These are phyloP conservation scores for Pyrocoelia pectoralis DNA, from an alignment of 2,888 invertebrate genomes.

Conservation along the genomic window DNA sequence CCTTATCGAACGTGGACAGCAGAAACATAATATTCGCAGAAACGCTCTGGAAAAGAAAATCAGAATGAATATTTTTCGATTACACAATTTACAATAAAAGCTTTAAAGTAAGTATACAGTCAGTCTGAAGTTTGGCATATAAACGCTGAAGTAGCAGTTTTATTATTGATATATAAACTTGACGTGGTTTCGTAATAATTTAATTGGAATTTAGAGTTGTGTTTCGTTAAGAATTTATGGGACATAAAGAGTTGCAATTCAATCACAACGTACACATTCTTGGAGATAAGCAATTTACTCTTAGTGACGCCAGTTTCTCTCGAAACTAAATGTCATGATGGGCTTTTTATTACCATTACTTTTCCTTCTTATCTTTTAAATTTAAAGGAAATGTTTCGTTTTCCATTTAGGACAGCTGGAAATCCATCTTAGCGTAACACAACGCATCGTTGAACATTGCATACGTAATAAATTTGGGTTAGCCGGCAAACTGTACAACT, in stretches of 20 bases:
- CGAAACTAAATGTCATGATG: background rate
- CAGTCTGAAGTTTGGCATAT: background rate
- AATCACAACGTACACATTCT: constrained; percentile 6
- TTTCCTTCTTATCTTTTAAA: constrained; percentile 22
- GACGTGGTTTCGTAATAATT: background rate
- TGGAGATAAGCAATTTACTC: constrained; percentile 4
- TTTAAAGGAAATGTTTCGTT: constrained; percentile 9
- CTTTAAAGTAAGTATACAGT: background rate
- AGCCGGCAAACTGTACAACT: constrained; percentile 10
- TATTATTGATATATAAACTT: background rate
- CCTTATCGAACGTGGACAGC: constrained; percentile 83
- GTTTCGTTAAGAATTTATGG: background rate
- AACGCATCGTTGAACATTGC: constrained; percentile 17
- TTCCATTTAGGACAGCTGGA: constrained; percentile 13
- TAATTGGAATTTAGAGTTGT: background rate
- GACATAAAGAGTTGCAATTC: background rate
- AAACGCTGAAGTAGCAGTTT: background rate
- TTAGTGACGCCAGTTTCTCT: background rate
- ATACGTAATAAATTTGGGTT: constrained; percentile 15
- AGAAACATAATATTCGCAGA: constrained; percentile 87
- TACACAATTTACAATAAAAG: background rate
- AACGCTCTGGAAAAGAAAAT: constrained; percentile 81
- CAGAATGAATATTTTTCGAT: background rate
- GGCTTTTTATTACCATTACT: constrained; percentile 15
- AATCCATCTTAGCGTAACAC: constrained; percentile 14